Percentiles rank a stretch among this genome's conserved stretches.
These are phyloP conservation scores for Theristus sp. DNA, from an alignment of 2,888 invertebrate species.

Conservation along the genomic window DNA sequence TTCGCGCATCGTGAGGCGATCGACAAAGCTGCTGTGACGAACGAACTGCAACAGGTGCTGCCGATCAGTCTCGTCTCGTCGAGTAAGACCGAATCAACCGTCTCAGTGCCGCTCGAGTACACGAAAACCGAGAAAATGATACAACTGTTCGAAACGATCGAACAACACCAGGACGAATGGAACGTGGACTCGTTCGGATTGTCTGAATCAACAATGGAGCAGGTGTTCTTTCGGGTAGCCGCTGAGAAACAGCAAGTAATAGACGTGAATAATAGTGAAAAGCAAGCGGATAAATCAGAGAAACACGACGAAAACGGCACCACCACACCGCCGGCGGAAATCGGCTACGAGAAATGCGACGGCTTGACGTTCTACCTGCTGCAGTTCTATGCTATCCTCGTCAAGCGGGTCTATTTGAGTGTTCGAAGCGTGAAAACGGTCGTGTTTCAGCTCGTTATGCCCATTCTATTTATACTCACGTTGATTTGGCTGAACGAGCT, in stretches of 20 bases:
- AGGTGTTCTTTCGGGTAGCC: slow-evolving; percentile 4
- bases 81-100: not conserved
- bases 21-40: not conserved
- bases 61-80: not conserved
- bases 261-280: not conserved
- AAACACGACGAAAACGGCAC: not conserved
- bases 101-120: not conserved
- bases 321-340: not conserved
- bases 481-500: not conserved
- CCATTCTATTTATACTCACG: not conserved
- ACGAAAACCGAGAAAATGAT: not conserved
- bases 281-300: not conserved
- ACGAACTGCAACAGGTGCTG: not conserved
- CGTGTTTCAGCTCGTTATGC: slow-evolving; percentile 1
- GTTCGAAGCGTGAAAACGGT: not conserved
- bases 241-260: not conserved
- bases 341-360: not conserved
- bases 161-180: not conserved
- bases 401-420: not conserved
- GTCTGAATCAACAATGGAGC: slow-evolving; percentile 4
- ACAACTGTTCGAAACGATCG: not conserved
- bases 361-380: not conserved
- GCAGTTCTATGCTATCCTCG: not conserved
- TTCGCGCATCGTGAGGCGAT: not conserved
- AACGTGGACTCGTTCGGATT: slow-evolving; percentile 3